phyloP scores from a whole-genome alignment of 2,888 invertebrate species.

The Amphipyra tragopoginis region DNA sequence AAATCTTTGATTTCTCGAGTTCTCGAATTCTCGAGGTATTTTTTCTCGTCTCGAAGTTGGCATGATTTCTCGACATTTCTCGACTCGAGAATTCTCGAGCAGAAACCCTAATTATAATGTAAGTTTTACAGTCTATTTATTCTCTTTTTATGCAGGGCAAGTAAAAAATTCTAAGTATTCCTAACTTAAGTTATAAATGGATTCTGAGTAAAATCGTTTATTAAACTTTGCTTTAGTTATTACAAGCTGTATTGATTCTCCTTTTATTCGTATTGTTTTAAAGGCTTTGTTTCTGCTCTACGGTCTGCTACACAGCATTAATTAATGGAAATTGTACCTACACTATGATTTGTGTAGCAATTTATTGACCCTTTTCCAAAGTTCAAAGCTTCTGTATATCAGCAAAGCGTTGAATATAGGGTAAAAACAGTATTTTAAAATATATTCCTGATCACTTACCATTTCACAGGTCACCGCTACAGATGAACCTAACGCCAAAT shows the following conservation, averaged over 20 bases:
- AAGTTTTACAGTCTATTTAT: too few species aligned
- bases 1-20: too few species aligned
- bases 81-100: too few species aligned
- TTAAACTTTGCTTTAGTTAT: neutral
- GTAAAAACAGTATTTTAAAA: neutral
- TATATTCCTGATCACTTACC: constrained; percentile 65
- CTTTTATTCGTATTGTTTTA: neutral
- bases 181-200: neutral
- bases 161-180: neutral
- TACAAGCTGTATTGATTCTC: neutral
- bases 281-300: neutral
- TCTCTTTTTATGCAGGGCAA: too few species aligned
- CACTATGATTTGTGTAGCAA: neutral
- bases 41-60: too few species aligned
- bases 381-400: neutral
- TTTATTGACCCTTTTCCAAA: neutral
- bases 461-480: constrained; percentile 82
- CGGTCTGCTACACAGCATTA: neutral
- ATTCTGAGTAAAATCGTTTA: neutral
- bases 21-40: too few species aligned
- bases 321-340: neutral
- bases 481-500: constrained; percentile 81
- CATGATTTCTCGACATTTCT: too few species aligned
- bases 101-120: too few species aligned
- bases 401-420: too few species aligned